Evolutionary conservation across 2,888 invertebrate genomes (phyloP).

Genomic region (Acleris sparsana): DNA sequence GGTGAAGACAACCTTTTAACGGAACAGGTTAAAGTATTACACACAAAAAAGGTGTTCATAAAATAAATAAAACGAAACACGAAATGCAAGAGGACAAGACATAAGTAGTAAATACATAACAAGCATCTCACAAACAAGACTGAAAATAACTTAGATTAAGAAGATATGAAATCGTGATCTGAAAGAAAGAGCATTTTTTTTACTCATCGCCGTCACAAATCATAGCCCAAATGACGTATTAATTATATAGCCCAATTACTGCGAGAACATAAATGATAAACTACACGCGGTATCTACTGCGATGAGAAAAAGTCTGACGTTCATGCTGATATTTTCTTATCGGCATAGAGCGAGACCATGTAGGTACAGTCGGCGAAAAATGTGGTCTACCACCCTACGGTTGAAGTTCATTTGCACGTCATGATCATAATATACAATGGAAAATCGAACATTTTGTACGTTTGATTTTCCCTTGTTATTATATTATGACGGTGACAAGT

Average conservation of each 20-base stretch:
- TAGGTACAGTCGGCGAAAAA: too few species aligned
- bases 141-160: constrained; percentile 23
- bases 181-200: constrained; percentile 40
- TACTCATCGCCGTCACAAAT: constrained; percentile 49
- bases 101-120: constrained; percentile 10
- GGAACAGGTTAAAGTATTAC: neutral
- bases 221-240: constrained; percentile 44
- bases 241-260: constrained; percentile 44
- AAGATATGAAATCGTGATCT: constrained; percentile 39
- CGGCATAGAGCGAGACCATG: too few species aligned
- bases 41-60: neutral
- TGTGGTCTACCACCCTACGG: too few species aligned
- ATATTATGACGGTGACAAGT: too few species aligned
- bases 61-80: neutral
- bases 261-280: constrained; percentile 42
- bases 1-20: neutral
- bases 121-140: constrained; percentile 2
- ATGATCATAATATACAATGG: too few species aligned
- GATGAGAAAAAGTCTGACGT: constrained; percentile 37
- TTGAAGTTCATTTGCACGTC: too few species aligned
- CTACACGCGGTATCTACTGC: constrained; percentile 40
- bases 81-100: constrained; percentile 3
- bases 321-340: constrained; percentile 29
- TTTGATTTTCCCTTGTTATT: too few species aligned
- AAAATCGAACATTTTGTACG: too few species aligned